Evolutionary conservation across 2,888 invertebrate genomes (phyloP), one percentile per base, ranked within the genome.

Genomic region (Cosmopolites sordidus): DNA sequence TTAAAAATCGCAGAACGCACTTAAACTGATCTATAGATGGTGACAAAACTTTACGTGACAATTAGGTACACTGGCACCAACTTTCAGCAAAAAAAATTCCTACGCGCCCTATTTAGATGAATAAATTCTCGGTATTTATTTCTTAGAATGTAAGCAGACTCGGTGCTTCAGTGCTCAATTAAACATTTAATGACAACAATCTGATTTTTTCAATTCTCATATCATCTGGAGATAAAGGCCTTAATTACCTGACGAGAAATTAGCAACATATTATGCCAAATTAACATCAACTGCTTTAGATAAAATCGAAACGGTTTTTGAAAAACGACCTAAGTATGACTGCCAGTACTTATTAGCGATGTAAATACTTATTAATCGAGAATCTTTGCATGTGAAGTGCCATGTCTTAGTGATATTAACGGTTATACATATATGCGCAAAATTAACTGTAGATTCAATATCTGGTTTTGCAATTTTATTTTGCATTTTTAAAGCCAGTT

Each of bases 211-310:
- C 33, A 33, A 33, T 33, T 33, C 33, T 5, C 11, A 11, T 33
- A 33, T 11, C 33, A 4, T n/a, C 3, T 33, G 3, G 5, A 33
- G 12, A 33, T 33, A 6, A 45, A 16, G 8, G 33, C 18, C 9
- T 48, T 48, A 48, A 48, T 48, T 40, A 48, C 22, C 38, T 15
- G 17, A 27, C 40, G 39, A 40, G 40, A 48, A 27, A 40, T 40
- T 48, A 22, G 47, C 47, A 18, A 48, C 39, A 48, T 40, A 48
- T 48, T 40, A 40, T 27, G 22, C 47, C 47, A 48, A 48, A 48
- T 48, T 48, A 48, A 48, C 47, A 48, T 40, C 40, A 11, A 15
- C 17, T 11, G 16, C 39, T 39, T 38, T 17, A 18, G 47, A 48
- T 48, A 48, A 39, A 48, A 33, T 33, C 33, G 2, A 12, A 11